Base-by-base conservation (phyloP, 2,888 invertebrate genomes). In the Apodemia duryi region DNA sequence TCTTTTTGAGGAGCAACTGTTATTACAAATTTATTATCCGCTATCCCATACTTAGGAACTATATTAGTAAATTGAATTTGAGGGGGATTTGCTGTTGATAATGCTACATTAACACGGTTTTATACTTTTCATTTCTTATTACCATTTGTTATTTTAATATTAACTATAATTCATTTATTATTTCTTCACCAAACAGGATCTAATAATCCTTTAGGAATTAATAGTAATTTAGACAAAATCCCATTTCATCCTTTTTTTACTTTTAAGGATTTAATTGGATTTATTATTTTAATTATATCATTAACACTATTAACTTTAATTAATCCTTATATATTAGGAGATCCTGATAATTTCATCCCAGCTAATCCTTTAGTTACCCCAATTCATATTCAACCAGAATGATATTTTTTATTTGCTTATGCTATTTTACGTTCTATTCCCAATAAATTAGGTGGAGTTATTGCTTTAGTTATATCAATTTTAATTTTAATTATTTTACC, bases 391-490 rank as follows among this genome's bases (percentile, higher is more conserved):
- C 95, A 96, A 93, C 96, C 96, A 61, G 96, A 97, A 93, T 96
- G 96, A 94, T 96, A 96, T 82, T 97, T 96, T 77, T 82, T 96
- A 91, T 96, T 96, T 92, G 95, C 96, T 13, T 96, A 96, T 83
- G 95, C 96, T 28, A 96, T 96, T 91, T 73, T 96, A 77, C 96
- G 96, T 38, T 95, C 95, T 52, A 95, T 96, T 67, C 96, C 96
- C 6, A 96, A 95, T 85, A 86, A 96, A 93, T 79, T 96, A 87
- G 95, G 95, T 64, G 96, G 96, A 70, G 95, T 96, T 62, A 86
- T 95, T 76, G 94, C 94, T 0, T 77, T 95, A 88, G 70, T 94
- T 0, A 74, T 94, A 81, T 95, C 95, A 68, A 95, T 96, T 88
- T 77, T 94, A 76, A 94, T 96, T 86, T 86, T 95, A 86, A 84